phyloP scores from a whole-genome alignment of 2,888 invertebrate genomes.

The Ectemnius cavifrons region DNA sequence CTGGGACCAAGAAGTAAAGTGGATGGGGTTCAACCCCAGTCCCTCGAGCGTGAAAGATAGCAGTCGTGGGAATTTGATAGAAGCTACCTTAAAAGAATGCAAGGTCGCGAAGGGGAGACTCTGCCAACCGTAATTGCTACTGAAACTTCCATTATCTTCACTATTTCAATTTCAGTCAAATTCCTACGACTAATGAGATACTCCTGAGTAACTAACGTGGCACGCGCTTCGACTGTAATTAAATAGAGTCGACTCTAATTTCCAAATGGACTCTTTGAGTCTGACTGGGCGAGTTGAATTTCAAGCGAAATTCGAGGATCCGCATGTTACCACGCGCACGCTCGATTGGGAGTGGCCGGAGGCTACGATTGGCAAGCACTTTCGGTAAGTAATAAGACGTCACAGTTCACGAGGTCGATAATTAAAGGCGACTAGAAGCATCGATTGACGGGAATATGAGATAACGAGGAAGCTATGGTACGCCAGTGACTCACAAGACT shows the following conservation, averaged over 20 bases:
- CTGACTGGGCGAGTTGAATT: too few species aligned
- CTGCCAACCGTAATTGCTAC: neutral
- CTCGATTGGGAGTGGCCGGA: too few species aligned
- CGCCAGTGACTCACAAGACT: conserved; percentile 51
- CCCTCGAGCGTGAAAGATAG: conserved; percentile 26
- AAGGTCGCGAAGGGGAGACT: conserved; percentile 30
- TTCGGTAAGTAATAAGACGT: conserved; percentile 37
- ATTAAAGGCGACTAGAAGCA: conserved; percentile 29
- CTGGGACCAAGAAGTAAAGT: neutral
- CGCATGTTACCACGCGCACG: too few species aligned
- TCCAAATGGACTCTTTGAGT: too few species aligned
- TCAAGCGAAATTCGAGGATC: too few species aligned
- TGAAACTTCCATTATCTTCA: too few species aligned
- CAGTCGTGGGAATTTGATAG: conserved; percentile 39
- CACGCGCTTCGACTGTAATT: too few species aligned
- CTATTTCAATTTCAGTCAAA: too few species aligned
- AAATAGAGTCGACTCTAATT: too few species aligned
- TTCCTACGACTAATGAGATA: too few species aligned
- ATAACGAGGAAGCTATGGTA: conserved; percentile 66
- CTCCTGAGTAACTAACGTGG: too few species aligned
- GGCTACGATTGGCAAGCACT: neutral
- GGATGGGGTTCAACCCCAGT: conserved; percentile 21
- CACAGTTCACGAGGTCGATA: conserved; percentile 29
- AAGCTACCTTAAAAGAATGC: conserved; percentile 48
- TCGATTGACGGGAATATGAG: conserved; percentile 52